These are phyloP conservation scores for Actinemys pallida DNA, from an alignment of 2,113 vertebrate species.

Conservation along the genomic window DNA sequence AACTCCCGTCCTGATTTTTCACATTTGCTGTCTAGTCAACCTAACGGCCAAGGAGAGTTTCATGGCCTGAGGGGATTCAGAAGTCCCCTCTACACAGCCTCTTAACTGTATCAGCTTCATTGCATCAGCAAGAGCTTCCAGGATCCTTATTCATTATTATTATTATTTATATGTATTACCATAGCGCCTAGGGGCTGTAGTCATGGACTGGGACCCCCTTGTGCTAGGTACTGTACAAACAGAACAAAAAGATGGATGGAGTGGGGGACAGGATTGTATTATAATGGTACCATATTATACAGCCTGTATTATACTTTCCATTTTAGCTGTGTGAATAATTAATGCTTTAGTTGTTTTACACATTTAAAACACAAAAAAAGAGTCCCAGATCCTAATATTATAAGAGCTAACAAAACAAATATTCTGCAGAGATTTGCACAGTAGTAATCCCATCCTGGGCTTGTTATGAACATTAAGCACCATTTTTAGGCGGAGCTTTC, in stretches of 20 bases:
- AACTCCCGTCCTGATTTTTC: too few relatives aligned
- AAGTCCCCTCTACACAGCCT: background rate
- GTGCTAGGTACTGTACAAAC: background rate
- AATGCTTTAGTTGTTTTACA: slow-evolving; percentile 67
- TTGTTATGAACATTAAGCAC: slow-evolving; percentile 66
- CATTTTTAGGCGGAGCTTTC: slow-evolving; percentile 26
- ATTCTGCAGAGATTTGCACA: slow-evolving; percentile 58
- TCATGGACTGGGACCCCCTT: background rate
- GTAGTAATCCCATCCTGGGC: slow-evolving; percentile 46
- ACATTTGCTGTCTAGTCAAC: too few relatives aligned
- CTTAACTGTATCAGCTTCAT: background rate
- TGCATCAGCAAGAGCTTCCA: background rate
- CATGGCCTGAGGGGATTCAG: background rate
- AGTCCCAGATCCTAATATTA: slow-evolving; percentile 48
- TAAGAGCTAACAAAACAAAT: slow-evolving; percentile 56
- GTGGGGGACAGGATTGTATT: background rate
- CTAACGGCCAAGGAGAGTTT: background rate
- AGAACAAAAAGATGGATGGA: background rate
- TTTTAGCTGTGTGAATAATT: slow-evolving; percentile 67
- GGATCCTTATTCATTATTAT: background rate
- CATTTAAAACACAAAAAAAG: slow-evolving; percentile 40
- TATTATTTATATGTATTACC: background rate
- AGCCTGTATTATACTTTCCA: background rate
- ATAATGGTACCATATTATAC: background rate
- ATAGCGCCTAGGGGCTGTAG: background rate